A percentile compares a stretch with the other conserved stretches of the same genome.
Evolutionary conservation across 2,797 vertebrate species (phyloP).

Genomic region (Varecia variegata): DNA sequence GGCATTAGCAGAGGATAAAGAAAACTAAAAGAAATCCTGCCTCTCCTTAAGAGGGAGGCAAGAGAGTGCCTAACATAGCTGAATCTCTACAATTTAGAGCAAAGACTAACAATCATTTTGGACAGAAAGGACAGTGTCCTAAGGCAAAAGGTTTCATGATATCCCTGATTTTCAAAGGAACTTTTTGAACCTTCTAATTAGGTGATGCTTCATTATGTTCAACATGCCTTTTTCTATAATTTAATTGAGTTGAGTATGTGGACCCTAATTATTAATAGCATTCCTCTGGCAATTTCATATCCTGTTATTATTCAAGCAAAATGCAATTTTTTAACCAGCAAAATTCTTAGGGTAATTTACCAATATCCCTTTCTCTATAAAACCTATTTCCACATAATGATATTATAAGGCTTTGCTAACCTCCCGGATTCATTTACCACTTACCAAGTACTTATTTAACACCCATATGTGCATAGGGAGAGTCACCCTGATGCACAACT

Average conservation of each 20-base stretch:
- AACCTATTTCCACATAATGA: background rate
- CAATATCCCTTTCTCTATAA: constrained; percentile 42
- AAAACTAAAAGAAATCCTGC: background rate
- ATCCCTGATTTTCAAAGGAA: constrained; percentile 58
- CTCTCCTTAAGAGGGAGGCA: background rate
- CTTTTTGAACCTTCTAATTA: constrained; percentile 68
- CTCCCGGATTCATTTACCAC: background rate
- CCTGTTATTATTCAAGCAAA: constrained; percentile 62
- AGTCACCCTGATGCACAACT: background rate
- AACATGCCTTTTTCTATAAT: constrained; percentile 62
- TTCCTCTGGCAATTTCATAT: constrained; percentile 60
- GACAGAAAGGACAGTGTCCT: constrained; percentile 26
- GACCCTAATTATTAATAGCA: constrained; percentile 66
- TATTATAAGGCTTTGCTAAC: background rate
- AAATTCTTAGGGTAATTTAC: constrained; percentile 52
- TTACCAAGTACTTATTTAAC: background rate
- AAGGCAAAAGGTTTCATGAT: constrained; percentile 40
- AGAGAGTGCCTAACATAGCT: background rate
- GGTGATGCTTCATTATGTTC: constrained; percentile 67
- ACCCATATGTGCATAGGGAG: background rate
- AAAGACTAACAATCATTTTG: constrained; percentile 61
- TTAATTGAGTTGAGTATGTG: constrained; percentile 61
- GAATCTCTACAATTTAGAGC: constrained; percentile 17
- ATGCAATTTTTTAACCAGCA: constrained; percentile 47
- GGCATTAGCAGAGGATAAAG: background rate